Percentiles rank a stretch among this genome's conserved stretches.
These are phyloP conservation scores for Drosophila funebris DNA, from an alignment of 1,140 invertebrate species.

Conservation along the genomic window DNA sequence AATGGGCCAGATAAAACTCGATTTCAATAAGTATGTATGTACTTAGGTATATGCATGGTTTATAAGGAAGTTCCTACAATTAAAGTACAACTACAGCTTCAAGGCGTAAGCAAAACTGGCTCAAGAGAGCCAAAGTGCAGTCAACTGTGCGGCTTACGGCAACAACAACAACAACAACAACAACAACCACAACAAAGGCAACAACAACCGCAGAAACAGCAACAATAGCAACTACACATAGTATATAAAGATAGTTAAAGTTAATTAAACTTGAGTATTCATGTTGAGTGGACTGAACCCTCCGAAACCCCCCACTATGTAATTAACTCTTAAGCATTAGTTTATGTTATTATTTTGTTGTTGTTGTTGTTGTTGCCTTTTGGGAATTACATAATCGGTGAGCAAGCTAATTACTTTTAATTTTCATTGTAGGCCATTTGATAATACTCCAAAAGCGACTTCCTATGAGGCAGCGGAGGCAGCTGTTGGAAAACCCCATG, in stretches of 20 bases:
- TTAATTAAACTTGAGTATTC: slow-evolving; percentile 28
- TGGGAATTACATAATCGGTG: slow-evolving; percentile 49
- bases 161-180: not conserved
- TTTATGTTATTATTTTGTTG: no score
- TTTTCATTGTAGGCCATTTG: slow-evolving; percentile 67
- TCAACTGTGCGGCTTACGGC: slow-evolving; percentile 26
- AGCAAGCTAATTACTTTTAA: slow-evolving; percentile 68
- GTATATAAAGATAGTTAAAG: not conserved
- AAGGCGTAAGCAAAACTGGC: slow-evolving; percentile 3
- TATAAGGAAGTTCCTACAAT: slow-evolving; percentile 53
- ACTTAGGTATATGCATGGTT: slow-evolving; percentile 9
- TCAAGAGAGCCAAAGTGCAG: slow-evolving; percentile 21
- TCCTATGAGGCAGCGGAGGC: slow-evolving; percentile 46
- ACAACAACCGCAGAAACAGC: not conserved
- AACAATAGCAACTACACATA: not conserved
- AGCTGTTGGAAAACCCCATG: slow-evolving; percentile 45
- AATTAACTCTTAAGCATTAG: slow-evolving; percentile 46
- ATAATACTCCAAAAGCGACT: slow-evolving; percentile 43
- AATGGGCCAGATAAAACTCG: not conserved
- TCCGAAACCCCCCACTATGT: not conserved
- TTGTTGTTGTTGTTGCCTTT: slow-evolving; percentile 15
- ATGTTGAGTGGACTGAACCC: slow-evolving; percentile 13
- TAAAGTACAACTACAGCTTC: not conserved
- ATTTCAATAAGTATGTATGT: slow-evolving; percentile 15
- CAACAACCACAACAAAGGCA: not conserved